Evolutionary conservation across 2,113 vertebrate genomes (phyloP).

Genomic region (Malurus elegans): DNA sequence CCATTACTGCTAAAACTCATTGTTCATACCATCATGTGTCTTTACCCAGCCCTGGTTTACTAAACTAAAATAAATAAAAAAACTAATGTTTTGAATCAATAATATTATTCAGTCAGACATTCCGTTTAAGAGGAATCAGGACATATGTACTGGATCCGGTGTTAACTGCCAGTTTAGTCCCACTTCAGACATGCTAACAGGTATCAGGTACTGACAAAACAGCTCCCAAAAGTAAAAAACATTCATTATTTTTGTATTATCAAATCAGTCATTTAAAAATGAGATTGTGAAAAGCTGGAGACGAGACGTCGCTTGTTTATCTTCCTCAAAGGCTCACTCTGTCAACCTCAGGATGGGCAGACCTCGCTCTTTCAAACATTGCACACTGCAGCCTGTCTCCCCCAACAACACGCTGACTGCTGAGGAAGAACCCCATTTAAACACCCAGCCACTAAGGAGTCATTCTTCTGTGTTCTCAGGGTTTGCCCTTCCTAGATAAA

Average conservation of each 20-base stretch:
- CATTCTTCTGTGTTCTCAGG: slow-evolving; percentile 19
- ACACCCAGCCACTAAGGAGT: background rate
- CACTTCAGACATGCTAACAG: background rate
- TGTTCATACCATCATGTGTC: background rate
- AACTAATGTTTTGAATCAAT: background rate
- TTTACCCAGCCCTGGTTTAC: background rate
- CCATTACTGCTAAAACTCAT: background rate
- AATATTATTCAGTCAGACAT: background rate
- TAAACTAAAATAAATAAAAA: background rate
- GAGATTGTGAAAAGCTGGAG: background rate
- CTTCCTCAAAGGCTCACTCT: background rate
- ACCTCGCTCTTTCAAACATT: background rate
- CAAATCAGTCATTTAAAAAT: background rate
- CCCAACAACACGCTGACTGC: background rate
- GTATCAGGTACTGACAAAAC: background rate
- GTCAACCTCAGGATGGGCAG: background rate
- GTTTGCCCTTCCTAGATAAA: slow-evolving; percentile 44
- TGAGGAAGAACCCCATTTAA: background rate
- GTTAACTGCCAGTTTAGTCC: background rate
- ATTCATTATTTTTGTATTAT: background rate
- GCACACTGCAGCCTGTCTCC: background rate
- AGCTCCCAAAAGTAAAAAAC: background rate
- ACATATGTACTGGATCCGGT: background rate
- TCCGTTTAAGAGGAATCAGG: background rate
- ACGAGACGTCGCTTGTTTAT: background rate